Evolutionary conservation across 1,140 invertebrate species (phyloP), one percentile per base, ranked within the genome.

Genomic region (Eumaeus atala): DNA sequence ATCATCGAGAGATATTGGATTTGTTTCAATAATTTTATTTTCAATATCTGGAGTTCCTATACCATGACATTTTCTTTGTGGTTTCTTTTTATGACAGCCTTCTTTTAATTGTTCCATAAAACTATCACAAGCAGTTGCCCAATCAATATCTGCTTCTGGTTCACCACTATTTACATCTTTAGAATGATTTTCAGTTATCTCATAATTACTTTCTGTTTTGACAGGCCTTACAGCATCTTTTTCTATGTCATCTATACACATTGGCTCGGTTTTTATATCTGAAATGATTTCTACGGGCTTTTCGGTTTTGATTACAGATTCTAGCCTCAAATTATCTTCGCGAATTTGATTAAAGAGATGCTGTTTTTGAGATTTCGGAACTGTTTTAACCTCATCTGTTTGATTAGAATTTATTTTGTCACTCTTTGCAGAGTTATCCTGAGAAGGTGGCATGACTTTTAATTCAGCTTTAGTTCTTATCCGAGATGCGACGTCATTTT

Each of bases 391-490:
- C 63, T 64, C 76, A 44, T 75, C 72, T 56, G 56, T 59, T 56
- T 74, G 67, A 51, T 16, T 17, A 18, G 3, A 16, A 17, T 54
- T 51, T 54, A 37, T 72, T 38, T 38, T 59, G 14, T 82, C 71
- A n/a, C 60, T 17, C 67, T 77, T 79, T 7, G 64, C 18, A 28
- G 62, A 56, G 42, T 47, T 68, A 44, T 84, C 81, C 62, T 85
- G 72, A 21, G 77, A 73, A n/a, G 80, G 74, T 42, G 79, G 83
- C 79, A 87, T 82, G 47, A 83, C 93, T 83, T 95, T 95, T 14
- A 95, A 78, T 84, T 95, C 94, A 2, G 92, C 94, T 84, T 95
- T 95, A 2, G 94, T 95, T 49, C 93, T 88, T 62, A 95, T 95
- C 66, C 94, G 89, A 9, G 93, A 92, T 9, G 92, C 90, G 47